Evolutionary conservation across 2,888 invertebrate genomes (phyloP), one percentile per base, ranked within the genome.

Genomic region (Heliconius ethilla): DNA sequence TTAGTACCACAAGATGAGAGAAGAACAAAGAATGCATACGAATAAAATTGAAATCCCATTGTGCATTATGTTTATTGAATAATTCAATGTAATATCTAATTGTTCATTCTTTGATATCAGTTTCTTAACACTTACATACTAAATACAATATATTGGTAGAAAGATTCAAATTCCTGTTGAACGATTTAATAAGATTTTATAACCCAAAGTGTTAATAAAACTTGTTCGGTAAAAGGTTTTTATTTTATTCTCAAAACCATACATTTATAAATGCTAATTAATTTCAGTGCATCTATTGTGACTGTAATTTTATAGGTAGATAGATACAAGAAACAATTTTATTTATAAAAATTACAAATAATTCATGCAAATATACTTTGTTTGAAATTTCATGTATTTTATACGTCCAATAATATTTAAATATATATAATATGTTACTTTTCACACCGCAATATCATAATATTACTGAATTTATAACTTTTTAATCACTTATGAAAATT

Each of bases 1-100:
- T 87, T 85, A 86, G 85, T 85, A 86, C 85, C 86, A 81, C 82
- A 81, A 82, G 79, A 80, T 76, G 75, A 51, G 78, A 63, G n/a
- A 81, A 79, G 78, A 81, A 29, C 76, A 79, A 45, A 75, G 65
- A 75, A 81, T 79, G 81, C 81, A 63, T 79, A 78, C 62, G 72
- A 81, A 77, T 80, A 76, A 78, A 81, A 80, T 82, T 75, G 70
- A 78, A 80, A 72, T 79, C 79, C 81, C 78, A 69, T 80, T 79
- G 81, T 82, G 82, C 82, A 81, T 79, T 77, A 66, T 79, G 76
- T 70, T 70, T 79, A 80, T 79, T 77, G 72, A 78, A 70, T 78
- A 79, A 63, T 76, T 45, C 51, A 79, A 76, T 76, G 70, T 75
- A 70, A 81, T 78, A 78, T 70, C 79, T 81, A 79, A 76, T 76